Base-by-base conservation (phyloP, 2,113 vertebrate genomes). In the Psilopogon haemacephalus region DNA sequence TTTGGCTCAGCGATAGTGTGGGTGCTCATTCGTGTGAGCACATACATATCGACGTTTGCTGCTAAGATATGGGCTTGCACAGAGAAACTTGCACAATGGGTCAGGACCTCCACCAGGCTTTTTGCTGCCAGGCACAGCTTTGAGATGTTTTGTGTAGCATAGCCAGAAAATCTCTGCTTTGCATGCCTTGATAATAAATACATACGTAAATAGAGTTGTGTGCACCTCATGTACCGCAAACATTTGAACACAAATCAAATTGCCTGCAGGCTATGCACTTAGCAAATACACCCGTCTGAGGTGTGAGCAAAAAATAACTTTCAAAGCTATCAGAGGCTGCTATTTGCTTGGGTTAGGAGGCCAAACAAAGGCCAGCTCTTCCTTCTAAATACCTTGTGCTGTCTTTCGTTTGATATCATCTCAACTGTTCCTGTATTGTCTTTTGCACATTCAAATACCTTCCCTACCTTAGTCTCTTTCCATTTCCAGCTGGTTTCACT, bases 171-270 rank as follows among this genome's bases (percentile, higher is more conserved):
- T 28, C 74, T 82, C 74, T 79, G 74, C 50, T 89, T 86, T 95
- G 82, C 74, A 91, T 72, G 67, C 26, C 89, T 95, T 37, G 52
- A 28, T 87, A 85, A 85, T 65, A 92, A 92, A 84, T n/a, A 79
- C 27, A 33, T 23, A 32, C 33, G 84, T 27, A 94, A 92, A 95
- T 93, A 94, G 93, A 77, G 80, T 35, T 85, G 78, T 0, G 18
- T 89, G 86, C 73, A 63, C 55, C 86, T 95, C 63, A 5, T 52
- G 37, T 21, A 92, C 68, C 68, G 5, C 84, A 93, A 94, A 73
- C 82, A 73, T 86, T 94, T 85, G 79, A 94, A 92, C 72, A 38
- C n/a, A 62, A 92, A 87, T 94, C 89, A 95, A 63, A 85, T 87
- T 89, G 50, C 89, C 87, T 1, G 0, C 16, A 27, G 78, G 95